These are phyloP conservation scores for Pithys albifrons DNA, from an alignment of 2,113 vertebrate species.

Conservation along the genomic window DNA sequence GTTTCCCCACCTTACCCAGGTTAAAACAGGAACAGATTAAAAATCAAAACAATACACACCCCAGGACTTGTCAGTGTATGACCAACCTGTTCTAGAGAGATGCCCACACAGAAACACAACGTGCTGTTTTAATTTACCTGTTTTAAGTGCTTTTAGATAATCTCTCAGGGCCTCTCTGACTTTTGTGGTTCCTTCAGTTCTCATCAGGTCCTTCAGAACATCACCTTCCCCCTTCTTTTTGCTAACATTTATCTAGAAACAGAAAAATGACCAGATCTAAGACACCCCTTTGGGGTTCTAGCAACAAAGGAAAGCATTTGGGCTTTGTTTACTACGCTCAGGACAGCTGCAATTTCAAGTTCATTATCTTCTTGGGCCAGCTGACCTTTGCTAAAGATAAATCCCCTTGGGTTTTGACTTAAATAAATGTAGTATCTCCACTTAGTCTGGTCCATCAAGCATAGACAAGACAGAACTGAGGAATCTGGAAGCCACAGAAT, in stretches of 20 bases:
- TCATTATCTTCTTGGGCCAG: background rate
- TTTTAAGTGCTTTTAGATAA: slow-evolving; percentile 76
- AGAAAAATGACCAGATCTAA: slow-evolving; percentile 1
- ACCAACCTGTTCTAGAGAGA: background rate
- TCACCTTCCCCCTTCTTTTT: slow-evolving; percentile 76
- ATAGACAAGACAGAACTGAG: background rate
- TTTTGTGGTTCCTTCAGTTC: slow-evolving; percentile 66
- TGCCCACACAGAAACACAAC: fast-evolving
- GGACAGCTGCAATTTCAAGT: background rate
- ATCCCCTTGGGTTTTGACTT: background rate
- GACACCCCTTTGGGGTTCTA: background rate
- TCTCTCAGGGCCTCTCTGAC: slow-evolving; percentile 74
- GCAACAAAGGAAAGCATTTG: background rate
- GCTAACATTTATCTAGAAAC: slow-evolving; percentile 72
- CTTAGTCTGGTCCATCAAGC: background rate
- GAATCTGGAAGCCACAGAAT: background rate
- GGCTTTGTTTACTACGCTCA: background rate
- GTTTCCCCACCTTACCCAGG: fast-evolving
- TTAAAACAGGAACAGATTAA: background rate
- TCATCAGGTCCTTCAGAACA: slow-evolving; percentile 73
- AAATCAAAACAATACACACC: background rate
- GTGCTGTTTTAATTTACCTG: background rate
- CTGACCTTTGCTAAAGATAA: background rate
- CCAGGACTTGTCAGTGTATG: fast-evolving
- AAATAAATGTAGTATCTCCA: background rate